phyloP scores from a whole-genome alignment of 2,797 vertebrate genomes.

The Pteronotus mesoamericanus region DNA sequence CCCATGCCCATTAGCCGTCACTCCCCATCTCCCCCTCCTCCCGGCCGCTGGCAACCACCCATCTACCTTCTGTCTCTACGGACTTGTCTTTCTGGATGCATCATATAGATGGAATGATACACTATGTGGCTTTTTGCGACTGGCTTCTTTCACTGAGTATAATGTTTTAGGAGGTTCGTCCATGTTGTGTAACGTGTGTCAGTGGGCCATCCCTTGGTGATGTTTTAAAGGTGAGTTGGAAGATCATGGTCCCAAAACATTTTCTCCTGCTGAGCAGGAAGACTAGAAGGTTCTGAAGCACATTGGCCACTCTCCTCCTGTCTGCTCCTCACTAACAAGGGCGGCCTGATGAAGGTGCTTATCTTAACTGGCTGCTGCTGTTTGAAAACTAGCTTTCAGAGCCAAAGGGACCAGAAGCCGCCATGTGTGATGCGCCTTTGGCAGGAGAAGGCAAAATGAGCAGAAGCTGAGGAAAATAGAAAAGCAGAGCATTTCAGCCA shows the following conservation, averaged over 20 bases:
- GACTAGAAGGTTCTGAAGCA: background rate
- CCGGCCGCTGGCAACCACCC: background rate
- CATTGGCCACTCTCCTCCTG: rapidly evolving
- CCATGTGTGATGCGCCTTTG: background rate
- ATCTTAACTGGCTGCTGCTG: background rate
- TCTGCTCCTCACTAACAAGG: background rate
- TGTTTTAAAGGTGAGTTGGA: background rate
- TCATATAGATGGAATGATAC: background rate
- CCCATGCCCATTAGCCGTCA: background rate
- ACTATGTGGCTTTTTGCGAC: background rate
- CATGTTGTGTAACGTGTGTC: rapidly evolving
- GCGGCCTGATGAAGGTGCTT: background rate
- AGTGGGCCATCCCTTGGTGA: background rate
- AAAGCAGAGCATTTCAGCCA: background rate
- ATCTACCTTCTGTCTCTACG: background rate
- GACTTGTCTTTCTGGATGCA: background rate
- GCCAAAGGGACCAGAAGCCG: background rate
- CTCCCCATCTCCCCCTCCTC: rapidly evolving
- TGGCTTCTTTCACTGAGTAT: background rate
- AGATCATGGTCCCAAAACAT: background rate
- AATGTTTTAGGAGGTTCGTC: background rate
- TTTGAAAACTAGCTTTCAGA: background rate
- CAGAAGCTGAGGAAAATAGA: background rate
- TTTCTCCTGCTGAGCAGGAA: background rate
- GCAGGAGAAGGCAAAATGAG: background rate